These are phyloP conservation scores for Hassar affinis DNA, from an alignment of 2,113 vertebrate genomes.

Conservation along the genomic window DNA sequence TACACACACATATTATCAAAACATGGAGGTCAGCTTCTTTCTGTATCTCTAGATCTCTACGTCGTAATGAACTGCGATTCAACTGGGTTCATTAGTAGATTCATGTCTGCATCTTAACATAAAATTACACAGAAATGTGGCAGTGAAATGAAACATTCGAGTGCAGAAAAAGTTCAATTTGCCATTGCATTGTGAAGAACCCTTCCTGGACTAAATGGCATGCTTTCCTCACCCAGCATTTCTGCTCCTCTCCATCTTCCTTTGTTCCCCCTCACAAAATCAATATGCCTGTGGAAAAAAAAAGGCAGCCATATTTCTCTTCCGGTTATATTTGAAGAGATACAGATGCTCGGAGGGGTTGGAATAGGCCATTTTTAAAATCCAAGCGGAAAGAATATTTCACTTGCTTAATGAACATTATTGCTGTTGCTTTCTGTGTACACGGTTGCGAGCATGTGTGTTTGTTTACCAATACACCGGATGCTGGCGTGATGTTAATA, in stretches of 20 bases:
- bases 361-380: conserved; percentile 32
- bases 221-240: conserved; percentile 47
- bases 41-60: background rate
- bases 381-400: conserved; percentile 5
- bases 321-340: conserved; percentile 49
- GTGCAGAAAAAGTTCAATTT: background rate
- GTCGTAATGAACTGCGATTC: background rate
- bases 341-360: conserved; percentile 5
- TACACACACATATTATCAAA: background rate
- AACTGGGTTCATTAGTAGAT: background rate
- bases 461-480: background rate
- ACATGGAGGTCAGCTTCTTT: background rate
- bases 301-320: conserved; percentile 56
- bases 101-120: background rate
- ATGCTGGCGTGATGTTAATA: background rate
- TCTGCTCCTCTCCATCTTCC: conserved; percentile 48
- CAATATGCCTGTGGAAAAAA: conserved; percentile 58
- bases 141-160: background rate
- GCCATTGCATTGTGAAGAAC: conserved; percentile 16
- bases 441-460: background rate
- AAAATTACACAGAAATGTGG: background rate
- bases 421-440: background rate
- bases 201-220: conserved; percentile 43
- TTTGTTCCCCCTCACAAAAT: conserved; percentile 60
- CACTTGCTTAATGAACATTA: background rate